These are phyloP conservation scores for Pica pica DNA, from an alignment of 2,113 vertebrate genomes.

Conservation along the genomic window DNA sequence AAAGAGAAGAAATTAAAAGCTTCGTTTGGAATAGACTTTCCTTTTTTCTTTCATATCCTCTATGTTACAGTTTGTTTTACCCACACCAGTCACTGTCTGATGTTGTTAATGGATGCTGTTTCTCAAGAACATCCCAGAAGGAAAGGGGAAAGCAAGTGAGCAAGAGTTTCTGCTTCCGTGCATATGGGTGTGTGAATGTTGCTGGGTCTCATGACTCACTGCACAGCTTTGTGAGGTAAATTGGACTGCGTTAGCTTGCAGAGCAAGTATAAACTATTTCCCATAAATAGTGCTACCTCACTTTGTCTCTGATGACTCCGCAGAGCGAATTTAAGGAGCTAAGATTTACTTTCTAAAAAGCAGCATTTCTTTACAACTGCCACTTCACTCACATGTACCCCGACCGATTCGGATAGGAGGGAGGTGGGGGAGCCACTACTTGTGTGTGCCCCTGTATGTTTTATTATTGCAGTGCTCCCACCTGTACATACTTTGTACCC, in stretches of 20 bases:
- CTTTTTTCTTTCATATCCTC: neutral
- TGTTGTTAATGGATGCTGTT: neutral
- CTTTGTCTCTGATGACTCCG: neutral
- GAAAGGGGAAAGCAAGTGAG: constrained; percentile 10
- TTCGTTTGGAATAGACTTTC: neutral
- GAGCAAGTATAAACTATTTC: neutral
- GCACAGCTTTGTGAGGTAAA: neutral
- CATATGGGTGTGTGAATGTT: neutral
- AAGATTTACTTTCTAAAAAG: neutral
- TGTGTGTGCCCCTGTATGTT: accelerated
- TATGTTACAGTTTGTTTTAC: neutral
- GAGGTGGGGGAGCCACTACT: neutral
- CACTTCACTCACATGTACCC: neutral
- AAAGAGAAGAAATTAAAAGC: neutral
- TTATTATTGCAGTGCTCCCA: neutral
- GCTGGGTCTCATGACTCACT: constrained; percentile 21
- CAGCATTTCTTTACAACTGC: neutral
- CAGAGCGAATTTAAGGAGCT: neutral
- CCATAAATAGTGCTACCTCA: constrained; percentile 23
- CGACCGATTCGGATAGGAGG: neutral
- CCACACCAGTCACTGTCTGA: neutral
- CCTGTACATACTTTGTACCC: neutral
- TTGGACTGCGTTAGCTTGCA: neutral
- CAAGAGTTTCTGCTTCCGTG: neutral
- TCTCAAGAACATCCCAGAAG: neutral